Conservation (phyloP, 2,113 vertebrate genomes). For the Ailuropoda melanoleuca region DNA sequence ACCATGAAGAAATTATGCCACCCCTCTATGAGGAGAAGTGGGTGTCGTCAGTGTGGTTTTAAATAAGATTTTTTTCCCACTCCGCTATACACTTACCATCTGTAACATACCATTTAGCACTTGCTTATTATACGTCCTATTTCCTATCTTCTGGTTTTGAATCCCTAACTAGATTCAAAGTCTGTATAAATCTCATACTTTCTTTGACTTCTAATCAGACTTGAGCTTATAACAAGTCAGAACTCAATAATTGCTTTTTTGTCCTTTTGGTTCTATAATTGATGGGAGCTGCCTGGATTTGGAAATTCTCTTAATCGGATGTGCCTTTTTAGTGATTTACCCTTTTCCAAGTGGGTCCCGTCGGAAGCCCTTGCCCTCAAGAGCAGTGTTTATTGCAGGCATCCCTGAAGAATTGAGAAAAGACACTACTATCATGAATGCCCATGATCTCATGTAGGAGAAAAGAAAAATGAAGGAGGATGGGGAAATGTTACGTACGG, state of each 20-base stretch:
- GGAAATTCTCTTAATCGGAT: background rate
- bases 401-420: slow-evolving; percentile 57
- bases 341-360: background rate
- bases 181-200: background rate
- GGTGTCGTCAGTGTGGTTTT: background rate
- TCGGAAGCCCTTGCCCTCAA: background rate
- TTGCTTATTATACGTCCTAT: background rate
- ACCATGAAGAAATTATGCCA: background rate
- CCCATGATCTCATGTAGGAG: slow-evolving; percentile 69
- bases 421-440: slow-evolving; percentile 65
- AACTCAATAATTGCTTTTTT: background rate
- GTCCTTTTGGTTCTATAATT: slow-evolving; percentile 38
- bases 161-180: slow-evolving; percentile 1
- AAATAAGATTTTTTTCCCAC: background rate
- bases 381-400: background rate
- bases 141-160: slow-evolving; percentile 4
- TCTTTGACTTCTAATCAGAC: background rate
- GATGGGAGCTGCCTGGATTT: background rate
- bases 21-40: background rate
- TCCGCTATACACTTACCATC: background rate
- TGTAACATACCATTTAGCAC: background rate
- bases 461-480: slow-evolving; percentile 55
- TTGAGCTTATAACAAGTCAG: background rate
- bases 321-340: background rate
- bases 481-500: slow-evolving; percentile 88